Percentiles rank a stretch among this genome's conserved stretches.
phyloP scores from a whole-genome alignment of 1,140 invertebrate genomes.

The Brachionus calyciflorus region DNA sequence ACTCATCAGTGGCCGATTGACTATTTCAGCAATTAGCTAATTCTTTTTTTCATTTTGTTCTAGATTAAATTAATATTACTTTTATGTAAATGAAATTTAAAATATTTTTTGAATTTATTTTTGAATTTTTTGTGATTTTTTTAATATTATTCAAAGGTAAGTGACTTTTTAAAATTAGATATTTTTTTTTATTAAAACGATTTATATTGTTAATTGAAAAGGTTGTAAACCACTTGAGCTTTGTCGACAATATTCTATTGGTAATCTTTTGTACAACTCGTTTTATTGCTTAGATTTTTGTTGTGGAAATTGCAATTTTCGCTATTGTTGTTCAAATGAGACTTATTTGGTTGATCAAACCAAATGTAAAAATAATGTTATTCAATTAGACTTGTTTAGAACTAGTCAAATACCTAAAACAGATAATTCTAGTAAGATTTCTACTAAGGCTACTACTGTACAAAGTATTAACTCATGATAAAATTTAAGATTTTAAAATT shows the following conservation, averaged over 20 bases:
- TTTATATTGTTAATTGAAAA: not conserved
- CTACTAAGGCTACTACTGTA: not conserved
- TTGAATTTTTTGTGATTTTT: constrained; percentile 25
- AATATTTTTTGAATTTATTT: constrained; percentile 19
- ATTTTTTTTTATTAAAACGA: too few relatives aligned
- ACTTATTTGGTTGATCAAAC: constrained; percentile 18
- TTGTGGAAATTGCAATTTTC: constrained; percentile 34
- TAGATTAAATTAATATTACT: constrained; percentile 1
- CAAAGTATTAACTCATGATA: not conserved
- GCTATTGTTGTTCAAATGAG: constrained; percentile 38
- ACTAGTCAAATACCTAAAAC: not conserved
- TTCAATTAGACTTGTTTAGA: constrained; percentile 2
- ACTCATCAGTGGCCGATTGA: too few relatives aligned
- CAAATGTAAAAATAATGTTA: constrained; percentile 17
- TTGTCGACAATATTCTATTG: constrained; percentile 19
- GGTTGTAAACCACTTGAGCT: not conserved
- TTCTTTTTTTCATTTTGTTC: not conserved
- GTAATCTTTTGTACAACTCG: not conserved
- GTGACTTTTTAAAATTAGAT: not conserved
- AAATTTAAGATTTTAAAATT: not conserved
- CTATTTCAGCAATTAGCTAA: too few relatives aligned
- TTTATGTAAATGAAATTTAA: constrained; percentile 39
- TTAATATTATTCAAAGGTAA: not conserved
- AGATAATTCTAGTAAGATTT: not conserved
- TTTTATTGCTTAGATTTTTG: constrained; percentile 27